Percentiles rank a stretch among this genome's conserved stretches.
phyloP scores from a whole-genome alignment of 2,888 invertebrate genomes.

The Diplolepis rosae region DNA sequence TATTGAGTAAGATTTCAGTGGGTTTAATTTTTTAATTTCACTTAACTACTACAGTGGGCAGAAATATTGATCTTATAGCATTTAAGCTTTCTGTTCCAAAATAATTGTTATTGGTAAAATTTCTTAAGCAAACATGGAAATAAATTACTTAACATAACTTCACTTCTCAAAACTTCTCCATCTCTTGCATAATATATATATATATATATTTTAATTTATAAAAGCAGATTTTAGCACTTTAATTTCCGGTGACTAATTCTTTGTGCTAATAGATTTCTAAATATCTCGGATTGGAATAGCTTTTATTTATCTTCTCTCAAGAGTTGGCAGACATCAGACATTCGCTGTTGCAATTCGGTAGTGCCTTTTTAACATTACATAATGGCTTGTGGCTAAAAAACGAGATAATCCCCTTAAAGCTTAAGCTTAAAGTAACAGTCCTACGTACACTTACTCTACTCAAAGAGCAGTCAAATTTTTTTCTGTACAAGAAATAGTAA shows the following conservation, averaged over 20 bases:
- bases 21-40: no score
- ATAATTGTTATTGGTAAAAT: no score
- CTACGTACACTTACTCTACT: not conserved
- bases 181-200: not conserved
- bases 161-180: not conserved
- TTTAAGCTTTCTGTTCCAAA: no score
- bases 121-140: no score
- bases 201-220: no score
- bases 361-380: constrained; percentile 1
- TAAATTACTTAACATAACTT: no score
- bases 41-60: no score
- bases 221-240: not conserved
- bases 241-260: not conserved
- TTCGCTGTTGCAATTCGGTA: not conserved
- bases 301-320: constrained; percentile 18
- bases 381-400: not conserved
- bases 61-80: no score
- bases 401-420: constrained; percentile 2
- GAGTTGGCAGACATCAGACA: not conserved
- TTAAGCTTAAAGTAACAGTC: not conserved
- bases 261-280: constrained; percentile 9
- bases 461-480: not conserved
- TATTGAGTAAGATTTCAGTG: no score
- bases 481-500: not conserved
- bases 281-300: constrained; percentile 2